Base-by-base conservation (phyloP, 2,797 vertebrate species). In the Dendrocincla tyrannina region DNA sequence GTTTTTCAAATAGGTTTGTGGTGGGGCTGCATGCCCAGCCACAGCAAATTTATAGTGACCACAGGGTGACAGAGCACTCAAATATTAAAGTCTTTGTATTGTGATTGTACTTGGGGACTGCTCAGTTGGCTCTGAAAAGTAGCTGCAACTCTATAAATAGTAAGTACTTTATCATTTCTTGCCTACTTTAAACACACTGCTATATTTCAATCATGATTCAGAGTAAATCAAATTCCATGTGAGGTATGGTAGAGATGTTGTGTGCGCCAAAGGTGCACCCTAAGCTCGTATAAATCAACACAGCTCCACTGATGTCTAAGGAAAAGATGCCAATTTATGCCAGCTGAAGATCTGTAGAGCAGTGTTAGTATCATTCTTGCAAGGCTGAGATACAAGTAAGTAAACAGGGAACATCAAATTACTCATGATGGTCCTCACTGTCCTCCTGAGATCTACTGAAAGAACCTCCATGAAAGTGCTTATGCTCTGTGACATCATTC, bases 121-220 rank as follows among this genome's bases (percentile, higher is more conserved):
- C 91, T 95, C 69, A 22, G 91, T 3, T 90, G 95, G 85, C 95
- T 90, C 62, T 75, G 88, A 68, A 63, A 91, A 93, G 91, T 55
- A 84, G 76, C 82, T 84, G 8, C 7, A 33, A 58, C 85, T 92
- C 94, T 90, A 95, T 91, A 95, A 95, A 96, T 96, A 97, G 95
- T 7, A 93, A 81, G 73, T 23, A 41, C 80, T 93, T 90, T 28
- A 69, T 94, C 67, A 84, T 90, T 94, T 88, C 85, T 90, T 91
- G 58, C 85, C 91, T 30, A 3, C 80, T 95, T 88, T 66, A 84
- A 95, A 49, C 83, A 86, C n/a, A 30, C 42, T 90, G 93, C 76
- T 86, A 10, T 73, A 69, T 73, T 95, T 95, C 95, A 91, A 1
- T 66, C 66, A 30, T 85, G 89, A 41, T 75, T 77, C 81, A 78